Base-by-base conservation (phyloP, 2,888 invertebrate species). In the Proisotoma minuta region DNA sequence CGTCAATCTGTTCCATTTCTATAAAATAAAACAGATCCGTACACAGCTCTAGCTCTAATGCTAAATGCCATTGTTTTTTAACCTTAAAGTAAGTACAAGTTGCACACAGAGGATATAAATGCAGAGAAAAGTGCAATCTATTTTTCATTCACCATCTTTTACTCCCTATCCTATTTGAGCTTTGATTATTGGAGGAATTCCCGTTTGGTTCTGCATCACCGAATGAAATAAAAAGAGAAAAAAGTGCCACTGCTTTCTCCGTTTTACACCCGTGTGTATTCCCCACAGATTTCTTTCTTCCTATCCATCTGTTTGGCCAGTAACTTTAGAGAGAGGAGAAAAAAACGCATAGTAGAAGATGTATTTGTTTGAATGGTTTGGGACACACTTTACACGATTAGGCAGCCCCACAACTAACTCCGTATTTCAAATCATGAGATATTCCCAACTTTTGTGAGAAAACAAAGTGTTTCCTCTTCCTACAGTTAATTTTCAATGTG, bases 241-340 rank as follows among this genome's bases (percentile, higher is more conserved):
- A 20, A 12, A 50, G 34, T 24, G 24, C 24, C 47, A 28, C 54
- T 18, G 47, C 53, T 48, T 53, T 34, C 56, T 29, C 40, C 56
- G 34, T 57, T 51, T 51, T 57, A 62, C 57, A 62, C 61, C 50
- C 28, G 5, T 40, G 20, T 18, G 12, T 52, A 62, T 62, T 57
- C 61, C 61, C 61, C 56, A 57, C 15, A 50, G 61, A 57, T 50
- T 62, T 50, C 57, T 50, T n/a, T 51, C 49, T 57, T 49, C 57
- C 49, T 50, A 20, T 49, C 22, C 50, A 49, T 49, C 39, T 50
- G 28, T 50, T 20, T 22, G 61, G 47, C 57, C 49, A 62, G 57
- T 23, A 57, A 57, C 57, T 62, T 43, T 47, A 56, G 56, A 47
- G 57, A 62, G 57, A 57, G 43, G 60, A 51, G 40, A 57, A 18